Base-by-base conservation (phyloP, 1,140 invertebrate genomes). In the Elysia chlorotica region DNA sequence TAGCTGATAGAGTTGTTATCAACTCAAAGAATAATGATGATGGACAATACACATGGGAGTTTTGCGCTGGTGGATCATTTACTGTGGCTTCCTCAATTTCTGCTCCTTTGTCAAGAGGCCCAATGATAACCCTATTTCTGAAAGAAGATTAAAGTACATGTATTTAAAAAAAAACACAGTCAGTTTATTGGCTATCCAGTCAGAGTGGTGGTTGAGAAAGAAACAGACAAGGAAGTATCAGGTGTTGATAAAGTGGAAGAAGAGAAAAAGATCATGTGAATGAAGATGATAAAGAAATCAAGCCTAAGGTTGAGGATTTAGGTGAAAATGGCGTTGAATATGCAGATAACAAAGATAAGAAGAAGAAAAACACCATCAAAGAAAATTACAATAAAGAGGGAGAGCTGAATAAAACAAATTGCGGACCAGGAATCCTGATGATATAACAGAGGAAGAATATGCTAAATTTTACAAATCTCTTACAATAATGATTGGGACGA, bases 151-250 rank as follows among this genome's bases (percentile, higher is more conserved):
- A 97, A 96, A 1, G 90, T 99, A n/a, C 93, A 92, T 77, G 92
- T 93, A 75, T 89, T 99, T 3, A 93, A 99, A 33, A 95, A 94
- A 85, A 99, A 99, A 88, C 99, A 99, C 87, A 98, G 95, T 0
- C 98, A 99, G 89, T 99, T 99, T 87, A 99, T 99, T 81, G 99
- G 99, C 87, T 99, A 99, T 90, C 94, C 95, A 25, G 99, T 99
- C 82, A 95, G 95, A 85, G 86, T 99, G 81, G 99, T 97, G 97
- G 91, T 93, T 38, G 96, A 95, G 85, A 97, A 94, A 83, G 90
- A 90, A 83, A 65, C 48, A 6, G 28, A 59, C 10, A 28, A 19
- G 28, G 56, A 28, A 59, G 19, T 59, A 10, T 59, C 19, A 17
- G 28, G 25, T 59, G 19, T 10, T 28, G 28, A 28, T 17, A 25